Evolutionary conservation across 2,797 vertebrate species (phyloP).

Genomic region (Chelonia mydas): DNA sequence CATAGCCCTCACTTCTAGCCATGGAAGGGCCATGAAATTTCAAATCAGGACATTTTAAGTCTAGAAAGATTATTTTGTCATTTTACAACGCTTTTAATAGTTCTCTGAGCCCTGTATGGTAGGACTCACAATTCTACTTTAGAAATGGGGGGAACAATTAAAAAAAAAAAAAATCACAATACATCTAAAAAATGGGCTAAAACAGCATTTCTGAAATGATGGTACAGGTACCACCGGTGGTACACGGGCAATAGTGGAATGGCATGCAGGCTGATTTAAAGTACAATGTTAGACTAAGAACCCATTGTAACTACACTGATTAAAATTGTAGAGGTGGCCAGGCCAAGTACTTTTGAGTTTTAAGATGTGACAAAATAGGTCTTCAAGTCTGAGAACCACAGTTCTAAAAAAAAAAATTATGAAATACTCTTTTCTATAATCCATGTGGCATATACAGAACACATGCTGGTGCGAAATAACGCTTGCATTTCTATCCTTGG

Average conservation of each 20-base stretch:
- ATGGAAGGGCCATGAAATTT: accelerated
- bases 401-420: too few relatives aligned
- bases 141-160: not conserved
- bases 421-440: too few relatives aligned
- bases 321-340: not conserved
- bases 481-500: not conserved
- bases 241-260: not conserved
- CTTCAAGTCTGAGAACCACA: too few relatives aligned
- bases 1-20: not conserved
- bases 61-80: not conserved
- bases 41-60: not conserved
- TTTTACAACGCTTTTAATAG: not conserved
- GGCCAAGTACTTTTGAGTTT: too few relatives aligned
- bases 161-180: not conserved
- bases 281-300: accelerated
- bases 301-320: accelerated
- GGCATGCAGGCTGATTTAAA: accelerated
- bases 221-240: too few relatives aligned
- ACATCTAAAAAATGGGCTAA: accelerated
- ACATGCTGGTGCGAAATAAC: too few relatives aligned
- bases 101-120: not conserved
- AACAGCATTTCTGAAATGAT: not conserved
- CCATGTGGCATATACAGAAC: too few relatives aligned
- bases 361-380: too few relatives aligned
- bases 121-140: not conserved